Base-by-base conservation (phyloP, 2,888 invertebrate species). In the Andricus curvator region DNA sequence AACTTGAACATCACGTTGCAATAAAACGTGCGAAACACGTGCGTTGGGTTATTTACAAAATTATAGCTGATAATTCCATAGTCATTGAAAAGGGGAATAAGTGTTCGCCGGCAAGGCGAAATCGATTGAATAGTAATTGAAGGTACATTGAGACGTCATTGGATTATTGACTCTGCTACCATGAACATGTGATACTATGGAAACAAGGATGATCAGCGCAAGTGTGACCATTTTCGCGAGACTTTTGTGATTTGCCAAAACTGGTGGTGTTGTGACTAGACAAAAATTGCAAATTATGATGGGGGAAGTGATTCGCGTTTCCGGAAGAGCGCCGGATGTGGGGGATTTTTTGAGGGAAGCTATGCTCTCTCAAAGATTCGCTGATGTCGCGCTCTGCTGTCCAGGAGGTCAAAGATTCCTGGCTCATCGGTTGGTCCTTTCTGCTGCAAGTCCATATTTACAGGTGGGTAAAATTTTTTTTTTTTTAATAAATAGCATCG, bases 361-460 rank as follows among this genome's bases (percentile, higher is more conserved):
- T 17, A 91, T 95, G 93, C 94, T 94, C 91, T 93, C 94, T 17
- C 94, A 94, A 88, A 91, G 93, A 41, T 93, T 94, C 81, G 94
- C 94, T 83, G 96, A 96, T 88, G 96, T 96, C 79, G 94, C 94
- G 78, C 92, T 96, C 62, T 93, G 95, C 89, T 96, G 96, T 88
- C 94, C 94, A 65, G 95, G 95, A 25, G 94, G 94, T 60, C 93
- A 90, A 29, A 88, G 94, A 80, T 94, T 96, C 87, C 94, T 94
- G 88, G 96, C 96, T 0, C 96, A 96, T 89, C 94, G 95, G 74
- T 93, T 95, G 4, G 95, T 96, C 17, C 93, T 96, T 13, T 96
- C 96, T 1, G 95, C 95, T 83, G 96, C 95, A 86, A 96, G 96
- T 93, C 94, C 94, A 79, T 95, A 95, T 88, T 93, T 96, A 25